Evolutionary conservation across 2,797 vertebrate species (phyloP).

Genomic region (Tympanoctomys barrerae): DNA sequence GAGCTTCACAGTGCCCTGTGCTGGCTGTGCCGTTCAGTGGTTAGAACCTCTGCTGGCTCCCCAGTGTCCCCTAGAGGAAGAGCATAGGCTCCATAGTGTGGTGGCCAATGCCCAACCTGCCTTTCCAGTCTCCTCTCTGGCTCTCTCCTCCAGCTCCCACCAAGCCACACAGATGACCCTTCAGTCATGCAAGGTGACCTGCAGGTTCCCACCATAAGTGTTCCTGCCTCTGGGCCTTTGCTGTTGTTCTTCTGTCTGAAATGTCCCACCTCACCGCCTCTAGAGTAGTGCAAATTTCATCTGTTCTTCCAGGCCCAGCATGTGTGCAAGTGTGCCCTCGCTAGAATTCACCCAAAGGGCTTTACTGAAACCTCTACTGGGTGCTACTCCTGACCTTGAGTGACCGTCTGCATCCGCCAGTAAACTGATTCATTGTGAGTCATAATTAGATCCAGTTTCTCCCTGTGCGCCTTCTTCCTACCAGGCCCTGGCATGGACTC

Average conservation of each 20-base stretch:
- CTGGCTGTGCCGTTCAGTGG: not conserved
- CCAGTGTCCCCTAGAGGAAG: not conserved
- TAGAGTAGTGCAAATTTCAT: not conserved
- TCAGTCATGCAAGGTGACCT: too few relatives aligned
- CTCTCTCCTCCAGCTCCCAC: not conserved
- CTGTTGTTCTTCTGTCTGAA: not conserved
- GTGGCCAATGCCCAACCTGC: not conserved
- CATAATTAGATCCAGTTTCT: not conserved
- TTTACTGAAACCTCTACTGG: not conserved
- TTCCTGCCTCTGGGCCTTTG: not conserved
- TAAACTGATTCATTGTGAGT: not conserved
- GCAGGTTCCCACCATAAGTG: not conserved
- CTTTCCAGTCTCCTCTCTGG: not conserved
- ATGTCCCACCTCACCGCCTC: not conserved
- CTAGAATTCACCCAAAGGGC: not conserved
- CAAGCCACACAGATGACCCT: not conserved
- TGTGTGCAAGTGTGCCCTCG: not conserved
- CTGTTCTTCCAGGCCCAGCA: not conserved
- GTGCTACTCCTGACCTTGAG: not conserved
- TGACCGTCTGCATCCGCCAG: not conserved
- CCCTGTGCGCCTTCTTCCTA: not conserved
- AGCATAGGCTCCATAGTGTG: not conserved
- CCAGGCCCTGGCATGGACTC: not conserved
- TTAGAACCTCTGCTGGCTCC: not conserved
- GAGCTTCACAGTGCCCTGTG: not conserved